Conservation (phyloP, 2,888 invertebrate species). For the Rutpela maculata region DNA sequence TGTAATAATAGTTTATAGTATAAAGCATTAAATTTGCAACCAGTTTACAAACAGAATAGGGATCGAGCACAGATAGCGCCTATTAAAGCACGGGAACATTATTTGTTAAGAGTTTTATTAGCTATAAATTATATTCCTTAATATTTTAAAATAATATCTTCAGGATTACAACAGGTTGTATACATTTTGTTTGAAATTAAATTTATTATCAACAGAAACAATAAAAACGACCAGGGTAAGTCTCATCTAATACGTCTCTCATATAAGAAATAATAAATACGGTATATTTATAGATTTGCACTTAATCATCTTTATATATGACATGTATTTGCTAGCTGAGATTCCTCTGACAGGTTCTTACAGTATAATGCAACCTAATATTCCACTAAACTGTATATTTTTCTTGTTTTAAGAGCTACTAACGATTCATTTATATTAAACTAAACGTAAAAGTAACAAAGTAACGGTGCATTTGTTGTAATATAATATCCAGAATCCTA, state of each 20-base stretch:
- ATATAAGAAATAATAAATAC: constrained; percentile 19
- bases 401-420: background rate
- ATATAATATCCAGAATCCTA: no score
- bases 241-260: background rate
- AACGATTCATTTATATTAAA: background rate
- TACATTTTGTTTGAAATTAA: constrained; percentile 32
- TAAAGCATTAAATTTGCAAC: constrained; percentile 41
- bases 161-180: constrained; percentile 31
- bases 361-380: background rate
- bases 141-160: constrained; percentile 40
- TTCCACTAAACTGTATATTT: background rate
- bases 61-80: constrained; percentile 31
- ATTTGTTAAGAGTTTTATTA: constrained; percentile 39
- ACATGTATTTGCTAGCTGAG: background rate
- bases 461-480: no score
- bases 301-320: background rate
- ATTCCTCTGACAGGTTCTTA: background rate
- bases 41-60: constrained; percentile 39
- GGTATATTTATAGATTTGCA: background rate
- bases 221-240: constrained; percentile 16
- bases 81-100: constrained; percentile 35
- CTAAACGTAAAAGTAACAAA: background rate
- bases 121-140: constrained; percentile 41
- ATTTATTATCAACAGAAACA: constrained; percentile 34
- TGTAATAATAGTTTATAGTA: constrained; percentile 45